These are phyloP conservation scores for Heliconius hermathena DNA, from an alignment of 1,140 invertebrate species.

Conservation along the genomic window DNA sequence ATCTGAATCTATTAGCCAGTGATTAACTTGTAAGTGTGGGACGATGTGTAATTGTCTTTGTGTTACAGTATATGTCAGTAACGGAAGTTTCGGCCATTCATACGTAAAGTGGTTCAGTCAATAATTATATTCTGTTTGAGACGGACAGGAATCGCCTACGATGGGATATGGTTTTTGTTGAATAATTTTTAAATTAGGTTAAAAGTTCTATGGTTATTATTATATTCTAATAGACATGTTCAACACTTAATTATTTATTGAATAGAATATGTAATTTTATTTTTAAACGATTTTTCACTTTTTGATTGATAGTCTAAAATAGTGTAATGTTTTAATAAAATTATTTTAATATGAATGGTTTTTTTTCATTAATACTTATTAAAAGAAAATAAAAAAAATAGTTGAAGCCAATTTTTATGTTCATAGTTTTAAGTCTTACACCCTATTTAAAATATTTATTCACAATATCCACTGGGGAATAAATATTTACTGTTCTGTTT, in stretches of 20 bases:
- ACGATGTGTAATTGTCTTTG: slow-evolving; percentile 56
- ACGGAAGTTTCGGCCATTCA: slow-evolving; percentile 41
- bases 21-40: slow-evolving; percentile 75
- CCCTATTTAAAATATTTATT: too few species aligned
- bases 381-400: too few species aligned
- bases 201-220: neutral
- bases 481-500: too few species aligned
- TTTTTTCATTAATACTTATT: neutral
- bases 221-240: neutral
- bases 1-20: slow-evolving; percentile 67
- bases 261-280: neutral
- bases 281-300: too few species aligned
- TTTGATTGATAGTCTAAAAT: too few species aligned
- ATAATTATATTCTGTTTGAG: slow-evolving; percentile 24
- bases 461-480: too few species aligned
- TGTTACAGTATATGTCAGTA: slow-evolving; percentile 50
- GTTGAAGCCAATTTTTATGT: too few species aligned
- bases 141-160: slow-evolving; percentile 22
- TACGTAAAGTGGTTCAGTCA: slow-evolving; percentile 34
- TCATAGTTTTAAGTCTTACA: too few species aligned
- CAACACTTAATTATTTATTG: too few species aligned
- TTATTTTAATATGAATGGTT: too few species aligned
- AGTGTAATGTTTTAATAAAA: too few species aligned
- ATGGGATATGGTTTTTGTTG: neutral
- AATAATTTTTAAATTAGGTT: neutral